Base-by-base conservation (phyloP, 2,888 invertebrate species). In the Chrysotoxum bicinctum region DNA sequence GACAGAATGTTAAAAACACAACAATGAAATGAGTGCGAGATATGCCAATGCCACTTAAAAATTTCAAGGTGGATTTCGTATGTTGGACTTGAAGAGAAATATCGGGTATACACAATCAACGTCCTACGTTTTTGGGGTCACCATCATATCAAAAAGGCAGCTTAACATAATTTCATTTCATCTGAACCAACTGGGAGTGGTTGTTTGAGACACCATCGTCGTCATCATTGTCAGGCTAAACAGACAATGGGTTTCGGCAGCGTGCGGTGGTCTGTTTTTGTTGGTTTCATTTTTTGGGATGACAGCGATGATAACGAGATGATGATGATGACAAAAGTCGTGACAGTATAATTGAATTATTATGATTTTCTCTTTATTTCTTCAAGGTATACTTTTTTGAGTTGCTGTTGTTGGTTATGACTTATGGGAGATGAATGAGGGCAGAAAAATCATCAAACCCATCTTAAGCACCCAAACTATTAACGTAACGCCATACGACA, bases 341-440 rank as follows among this genome's bases (percentile, higher is more conserved):
- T 85, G 85, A 85, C 85, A 85, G 62, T 77, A 73, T 85, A 85
- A 85, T 85, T 85, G 85, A 85, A 85, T 85, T 85, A 85, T 85
- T 85, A 73, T 77, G 81, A 80, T 85, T 85, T 85, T 85, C 81
- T 54, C 75, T 60, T 75, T 66, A 76, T 80, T 72, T 69, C 48
- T 32, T 50, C 56, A 48, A 23, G 37, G 69, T 50, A 66, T 26
- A 7, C 35, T 30, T 58, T 64, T 62, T 70, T 60, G n/a, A n/a
- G n/a, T 35, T 66, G 76, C 58, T 58, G 66, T 52, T 50, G 48
- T 2, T 50, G 50, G 62, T 77, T 40, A 26, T 60, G 64, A 62
- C 54, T 77, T 40, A 26, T 60, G 64, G 56, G 78, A 84, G 80
- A 84, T 84, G 50, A 85, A 85, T 85, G 85, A 76, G 85, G 85